Evolutionary conservation across 35 echinoderm and acorn worm species (phyloP).

Genomic region (Apostichopus parvimensis): DNA sequence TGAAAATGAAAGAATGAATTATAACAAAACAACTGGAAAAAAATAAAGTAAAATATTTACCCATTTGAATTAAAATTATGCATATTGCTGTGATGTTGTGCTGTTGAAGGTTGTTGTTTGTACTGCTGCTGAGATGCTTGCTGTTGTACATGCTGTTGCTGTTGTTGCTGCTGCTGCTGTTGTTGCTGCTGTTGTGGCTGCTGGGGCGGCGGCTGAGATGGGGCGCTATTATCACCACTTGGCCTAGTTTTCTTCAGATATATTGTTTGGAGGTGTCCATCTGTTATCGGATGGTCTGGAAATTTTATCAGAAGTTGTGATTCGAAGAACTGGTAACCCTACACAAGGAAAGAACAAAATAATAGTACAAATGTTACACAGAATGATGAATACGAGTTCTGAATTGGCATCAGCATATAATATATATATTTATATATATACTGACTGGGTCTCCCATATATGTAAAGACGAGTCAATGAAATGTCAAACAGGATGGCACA

Average conservation of each 20-base stretch:
- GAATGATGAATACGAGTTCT: too few relatives aligned
- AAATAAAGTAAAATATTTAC: background rate
- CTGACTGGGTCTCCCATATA: too few relatives aligned
- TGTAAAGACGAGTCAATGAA: too few relatives aligned
- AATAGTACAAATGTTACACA: background rate
- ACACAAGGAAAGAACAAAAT: background rate
- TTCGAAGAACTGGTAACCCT: constrained; percentile 74
- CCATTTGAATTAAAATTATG: background rate
- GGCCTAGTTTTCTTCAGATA: constrained; percentile 69
- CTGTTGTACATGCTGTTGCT: constrained; percentile 19
- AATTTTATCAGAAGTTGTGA: constrained; percentile 86
- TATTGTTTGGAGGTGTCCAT: constrained; percentile 68
- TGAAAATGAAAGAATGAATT: too few relatives aligned
- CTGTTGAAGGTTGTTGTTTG: background rate
- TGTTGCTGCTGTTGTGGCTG: background rate
- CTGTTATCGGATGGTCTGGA: constrained; percentile 90
- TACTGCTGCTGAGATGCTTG: constrained; percentile 3
- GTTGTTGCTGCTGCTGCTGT: constrained; percentile 12
- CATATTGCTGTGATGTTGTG: background rate
- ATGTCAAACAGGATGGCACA: too few relatives aligned
- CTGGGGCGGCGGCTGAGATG: background rate
- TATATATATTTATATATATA: too few relatives aligned
- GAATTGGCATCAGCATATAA: too few relatives aligned
- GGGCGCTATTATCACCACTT: background rate
- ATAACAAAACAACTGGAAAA: too few relatives aligned